Percentiles rank a stretch among this genome's conserved stretches.
Evolutionary conservation across 1,140 invertebrate genomes (phyloP).

Genomic region (Colletes gigas): DNA sequence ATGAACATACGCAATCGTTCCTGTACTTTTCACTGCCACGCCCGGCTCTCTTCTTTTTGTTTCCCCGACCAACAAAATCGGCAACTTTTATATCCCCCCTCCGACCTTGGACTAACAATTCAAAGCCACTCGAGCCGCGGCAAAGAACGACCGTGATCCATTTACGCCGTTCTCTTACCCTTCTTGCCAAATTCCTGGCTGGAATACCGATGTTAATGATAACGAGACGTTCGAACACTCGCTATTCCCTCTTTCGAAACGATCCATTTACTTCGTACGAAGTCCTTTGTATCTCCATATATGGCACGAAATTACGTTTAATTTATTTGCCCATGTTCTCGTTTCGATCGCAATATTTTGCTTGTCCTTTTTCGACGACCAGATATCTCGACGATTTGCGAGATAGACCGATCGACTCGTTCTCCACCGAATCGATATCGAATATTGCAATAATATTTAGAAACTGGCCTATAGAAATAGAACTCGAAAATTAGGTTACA

Average conservation of each 20-base stretch:
- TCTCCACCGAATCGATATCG: no score
- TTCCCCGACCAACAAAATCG: slow-evolving; percentile 18
- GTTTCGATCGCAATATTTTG: no score
- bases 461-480: no score
- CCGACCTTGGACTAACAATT: slow-evolving; percentile 46
- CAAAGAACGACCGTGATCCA: slow-evolving; percentile 8
- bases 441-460: no score
- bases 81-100: slow-evolving; percentile 3
- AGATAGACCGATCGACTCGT: not conserved
- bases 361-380: no score
- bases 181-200: not conserved
- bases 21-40: slow-evolving; percentile 24
- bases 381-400: no score
- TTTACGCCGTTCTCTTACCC: not conserved
- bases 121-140: slow-evolving; percentile 11
- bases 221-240: no score
- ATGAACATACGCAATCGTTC: slow-evolving; percentile 17
- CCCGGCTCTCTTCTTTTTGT: slow-evolving; percentile 3
- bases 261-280: not conserved
- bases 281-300: not conserved
- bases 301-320: not conserved
- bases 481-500: no score
- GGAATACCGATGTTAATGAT: not conserved
- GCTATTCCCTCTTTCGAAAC: not conserved
- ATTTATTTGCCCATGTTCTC: not conserved